Base-by-base conservation (phyloP, 2,113 vertebrate genomes). In the Diphyllodes magnificus region DNA sequence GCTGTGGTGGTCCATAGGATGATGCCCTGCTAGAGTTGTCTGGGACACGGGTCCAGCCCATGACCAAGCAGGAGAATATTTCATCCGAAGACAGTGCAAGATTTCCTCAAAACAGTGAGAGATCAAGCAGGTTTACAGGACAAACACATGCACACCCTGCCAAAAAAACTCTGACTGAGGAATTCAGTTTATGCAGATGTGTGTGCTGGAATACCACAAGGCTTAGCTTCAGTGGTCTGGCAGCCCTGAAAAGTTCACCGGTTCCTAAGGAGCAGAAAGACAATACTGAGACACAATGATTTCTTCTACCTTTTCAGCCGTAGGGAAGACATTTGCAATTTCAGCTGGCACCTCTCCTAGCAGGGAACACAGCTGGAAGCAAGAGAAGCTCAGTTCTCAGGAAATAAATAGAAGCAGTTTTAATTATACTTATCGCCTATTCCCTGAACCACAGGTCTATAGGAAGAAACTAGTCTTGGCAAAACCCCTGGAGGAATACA, bases 401-500 rank as follows among this genome's bases (percentile, higher is more conserved):
- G 59, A 95, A 90, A 44, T 35, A 79, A 85, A 21, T 35, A 64
- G 66, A 94, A 90, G 70, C 27, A 65, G 51, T 65, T 92, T 91
- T 79, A 84, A 64, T 42, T 71, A 16, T 6, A 37, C 24, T 24
- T 44, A 27, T 12, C 82, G 30, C 70, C 44, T 57, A 14, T 54
- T 76, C 37, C 42, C 45, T 22, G 9, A 71, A 71, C 63, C 12
- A 28, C 50, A 85, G 50, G 25, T 51, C 53, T 53, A 33, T 33
- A 69, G 42, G 78, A 82, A 79, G 21, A 42, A 95, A n/a, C 11
- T 2, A n/a, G 13, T 28, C 16, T 11, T 65, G 86, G 42, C 78
- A 91, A 86, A 82, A 54, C 6, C 31, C 64, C 54, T 42, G 63
- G 30, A 65, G 70, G 53, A 64, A 45, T 45, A 19, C 2, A 1